These are phyloP conservation scores for Pseudorasbora parva DNA, from an alignment of 2,113 vertebrate species.

Conservation along the genomic window DNA sequence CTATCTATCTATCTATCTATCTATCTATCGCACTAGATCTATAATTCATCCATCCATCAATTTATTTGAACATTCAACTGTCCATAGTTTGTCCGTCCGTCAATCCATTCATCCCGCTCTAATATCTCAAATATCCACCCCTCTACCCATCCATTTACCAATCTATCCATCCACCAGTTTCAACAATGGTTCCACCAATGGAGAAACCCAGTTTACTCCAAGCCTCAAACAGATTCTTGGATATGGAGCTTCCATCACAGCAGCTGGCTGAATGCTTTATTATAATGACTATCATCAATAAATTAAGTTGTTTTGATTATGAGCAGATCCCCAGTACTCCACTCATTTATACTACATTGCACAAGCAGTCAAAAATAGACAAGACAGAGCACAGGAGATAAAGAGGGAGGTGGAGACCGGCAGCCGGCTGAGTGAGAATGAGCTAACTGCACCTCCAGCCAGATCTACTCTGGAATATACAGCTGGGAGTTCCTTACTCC, in stretches of 20 bases:
- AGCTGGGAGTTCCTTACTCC: conserved; percentile 67
- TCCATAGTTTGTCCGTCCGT: neutral
- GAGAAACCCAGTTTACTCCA: neutral
- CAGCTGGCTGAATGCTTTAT: conserved; percentile 65
- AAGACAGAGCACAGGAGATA: conserved; percentile 14
- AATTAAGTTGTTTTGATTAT: conserved; percentile 62
- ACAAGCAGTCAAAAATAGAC: conserved; percentile 41
- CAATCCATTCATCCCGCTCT: neutral
- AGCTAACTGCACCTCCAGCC: conserved; percentile 52
- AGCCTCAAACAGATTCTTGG: neutral
- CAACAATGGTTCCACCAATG: neutral
- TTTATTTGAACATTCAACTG: neutral
- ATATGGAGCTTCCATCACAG: conserved; percentile 41
- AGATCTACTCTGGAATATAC: conserved; percentile 47
- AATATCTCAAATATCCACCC: neutral
- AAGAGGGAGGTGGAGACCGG: conserved; percentile 19
- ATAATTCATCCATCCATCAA: neutral
- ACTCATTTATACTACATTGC: conserved; percentile 57
- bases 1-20: neutral
- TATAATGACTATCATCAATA: conserved; percentile 64
- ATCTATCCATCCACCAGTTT: neutral
- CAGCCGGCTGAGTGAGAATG: conserved; percentile 33
- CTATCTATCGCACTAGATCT: neutral
- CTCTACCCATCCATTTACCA: neutral
- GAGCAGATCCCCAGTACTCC: conserved; percentile 64